Base-by-base conservation (phyloP, 2,797 vertebrate species). In the Odontamblyopus rebecca region DNA sequence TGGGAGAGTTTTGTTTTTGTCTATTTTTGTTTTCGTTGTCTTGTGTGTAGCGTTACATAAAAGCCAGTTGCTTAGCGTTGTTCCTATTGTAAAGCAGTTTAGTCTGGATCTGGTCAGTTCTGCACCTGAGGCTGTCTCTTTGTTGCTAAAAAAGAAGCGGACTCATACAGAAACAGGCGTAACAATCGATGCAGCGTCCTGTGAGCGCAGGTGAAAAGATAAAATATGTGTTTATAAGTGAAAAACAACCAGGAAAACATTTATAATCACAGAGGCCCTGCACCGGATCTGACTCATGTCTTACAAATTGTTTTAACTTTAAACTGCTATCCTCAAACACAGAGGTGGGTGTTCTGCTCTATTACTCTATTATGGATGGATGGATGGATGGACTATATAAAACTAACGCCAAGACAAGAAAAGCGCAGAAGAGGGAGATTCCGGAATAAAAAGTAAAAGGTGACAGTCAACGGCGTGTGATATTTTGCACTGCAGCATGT, bases 61-160 rank as follows among this genome's bases (percentile, higher is more conserved):
- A 30, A 61, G 59, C 2, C 29, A 35, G 1, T 8, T 61, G 15
- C 18, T 3, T 61, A 18, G 16, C 8, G 2, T 16, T 30, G 27
- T 12, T 12, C 56, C 26, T 9, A 15, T 61, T 32, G 27, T 4
- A 61, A 61, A 18, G 29, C 59, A 4, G 59, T 16, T 15, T 15
- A 18, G 16, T 38, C 18, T 62, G 9, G 1, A 38, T 30, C 32
- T 35, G 11, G 29, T 29, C 59, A 18, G 59, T 15, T 2, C 61
- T 6, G 4, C 2, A 44, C 62, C 62, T 18, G 12, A 64, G 62
- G 62, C 38, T 26, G n/a, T 64, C 12, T 27, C 12, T 64, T 69
- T 57, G 73, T 75, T 18, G 56, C 60, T 57, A 15, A 66, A 79
- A 68, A 74, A 64, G n/a, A 26, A n/a, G 5, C 38, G 2, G 38